These are phyloP conservation scores for Garrulus glandarius DNA, from an alignment of 2,797 vertebrate genomes.

Conservation along the genomic window DNA sequence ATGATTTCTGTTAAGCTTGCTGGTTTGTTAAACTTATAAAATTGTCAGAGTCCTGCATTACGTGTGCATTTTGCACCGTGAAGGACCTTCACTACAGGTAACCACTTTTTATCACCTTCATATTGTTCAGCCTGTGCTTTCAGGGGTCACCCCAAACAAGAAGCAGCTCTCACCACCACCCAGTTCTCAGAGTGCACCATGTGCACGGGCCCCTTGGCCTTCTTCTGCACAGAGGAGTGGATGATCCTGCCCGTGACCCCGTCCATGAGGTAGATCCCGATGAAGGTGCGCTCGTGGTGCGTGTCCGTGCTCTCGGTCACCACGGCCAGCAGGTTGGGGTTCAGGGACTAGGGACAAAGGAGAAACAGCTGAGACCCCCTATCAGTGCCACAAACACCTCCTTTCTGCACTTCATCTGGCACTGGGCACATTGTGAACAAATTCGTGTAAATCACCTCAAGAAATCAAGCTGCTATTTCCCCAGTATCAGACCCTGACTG, in stretches of 20 bases:
- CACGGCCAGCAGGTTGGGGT: constrained; percentile 93
- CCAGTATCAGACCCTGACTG: neutral
- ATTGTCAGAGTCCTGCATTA: neutral
- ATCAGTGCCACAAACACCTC: neutral
- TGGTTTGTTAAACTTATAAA: neutral
- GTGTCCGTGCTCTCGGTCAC: constrained; percentile 91
- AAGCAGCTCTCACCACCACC: constrained; percentile 88
- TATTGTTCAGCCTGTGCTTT: accelerated
- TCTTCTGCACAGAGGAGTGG: constrained; percentile 91
- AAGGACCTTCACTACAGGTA: neutral
- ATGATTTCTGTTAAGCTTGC: neutral
- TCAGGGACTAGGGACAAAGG: constrained; percentile 84
- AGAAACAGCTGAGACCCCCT: neutral
- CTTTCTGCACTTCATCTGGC: neutral
- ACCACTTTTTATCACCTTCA: neutral
- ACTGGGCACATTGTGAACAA: neutral
- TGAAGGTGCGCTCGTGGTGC: constrained; percentile 91
- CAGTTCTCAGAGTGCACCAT: constrained; percentile 98
- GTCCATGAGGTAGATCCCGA: constrained; percentile 90
- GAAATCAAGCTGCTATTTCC: neutral
- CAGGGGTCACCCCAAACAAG: neutral
- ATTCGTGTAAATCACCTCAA: neutral
- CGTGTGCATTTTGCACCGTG: accelerated
- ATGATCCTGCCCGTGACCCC: constrained; percentile 94
- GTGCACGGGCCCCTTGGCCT: constrained; percentile 91